Base-by-base conservation (phyloP, 1,140 invertebrate genomes). In the Chrysoperla carnea region DNA sequence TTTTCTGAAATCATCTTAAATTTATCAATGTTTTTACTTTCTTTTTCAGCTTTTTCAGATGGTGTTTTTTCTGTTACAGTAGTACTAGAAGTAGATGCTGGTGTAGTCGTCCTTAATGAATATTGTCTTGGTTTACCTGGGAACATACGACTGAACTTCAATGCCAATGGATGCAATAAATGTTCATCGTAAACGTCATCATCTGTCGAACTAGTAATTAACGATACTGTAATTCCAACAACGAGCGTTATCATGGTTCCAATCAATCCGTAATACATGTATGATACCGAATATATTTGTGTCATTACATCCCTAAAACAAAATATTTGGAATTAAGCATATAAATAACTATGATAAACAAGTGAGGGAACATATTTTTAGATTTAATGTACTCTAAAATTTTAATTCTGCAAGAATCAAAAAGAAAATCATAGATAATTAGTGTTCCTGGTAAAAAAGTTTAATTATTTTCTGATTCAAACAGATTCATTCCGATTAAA, bases 261-360 rank as follows among this genome's bases (percentile, higher is more conserved):
- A 33, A 81, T 67, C 4, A 80, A 53, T 15, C 76, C 74, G 53
- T 83, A 81, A 54, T 81, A 83, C 79, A 83, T 83, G 52, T 80
- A 83, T 6, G 76, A 78, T 31, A 81, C 70, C 6, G 71, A 69
- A 50, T 79, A 81, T 7, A 81, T 54, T 11, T 63, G 60, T 13
- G 72, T 62, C 7, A 80, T 38, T 12, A 67, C 55, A 47, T 71
- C 67, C 17, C 73, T 75, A 53, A 12, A 64, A 66, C 37, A 50
- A 51, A 55, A 50, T 29, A 40, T 23, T 8, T n/a, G 37, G 8
- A 37, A 12, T 28, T 36, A 42, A 13, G 17, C 7, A 42, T 35
- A 37, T 33, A 37, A 38, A 42, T 31, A 35, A 43, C n/a, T n/a
- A n/a, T n/a, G n/a, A n/a, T n/a, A n/a, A n/a, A n/a, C n/a, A n/a